Evolutionary conservation across 2,113 vertebrate species (phyloP), one percentile per base, ranked within the genome.

Genomic region (Tragelaphus buxtoni): DNA sequence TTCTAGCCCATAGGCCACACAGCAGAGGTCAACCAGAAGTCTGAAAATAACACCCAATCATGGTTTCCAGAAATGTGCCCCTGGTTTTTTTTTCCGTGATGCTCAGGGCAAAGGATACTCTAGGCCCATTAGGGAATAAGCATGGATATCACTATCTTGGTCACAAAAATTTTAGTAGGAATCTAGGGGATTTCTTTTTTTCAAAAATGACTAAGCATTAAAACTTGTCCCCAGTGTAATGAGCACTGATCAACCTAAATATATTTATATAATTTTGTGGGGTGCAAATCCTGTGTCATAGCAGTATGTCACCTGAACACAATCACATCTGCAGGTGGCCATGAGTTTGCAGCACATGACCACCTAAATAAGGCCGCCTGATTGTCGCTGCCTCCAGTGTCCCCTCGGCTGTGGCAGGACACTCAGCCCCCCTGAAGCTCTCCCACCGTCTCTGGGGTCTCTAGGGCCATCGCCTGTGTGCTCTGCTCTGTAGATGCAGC

Each of bases 1-100:
- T 32, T 13, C 20, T 80, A 7, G 32, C n/a, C n/a, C 16, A 12
- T 28, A 22, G 1, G 42, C 10, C 32, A 35, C 42, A 14, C 2
- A 10, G 55, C 7, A 4, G 82, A 86, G 17, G 32, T 35, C 2
- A 3, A 12, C 32, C 32, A 51, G 76, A 30, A 76, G 14, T 20
- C 79, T 74, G 49, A 11, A 55, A 32, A 53, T 42, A 32, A 1
- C 5, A 4, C 17, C 85, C 28, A 5, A 7, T 24, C 76, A 2
- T 0, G 0, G 4, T 4, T 30, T 9, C 13, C 32, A 22, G 53
- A 72, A 13, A 49, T 0, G 0, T 2, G 30, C 0, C 0, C 4
- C 9, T 11, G 0, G 1, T 39, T 58, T 47, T 47, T 82, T 22
- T 30, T 42, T 74, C 10, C 11, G 3, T 4, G 20, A 63, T 11